phyloP scores from a whole-genome alignment of 2,797 vertebrate genomes.

The Buceros bicornis region DNA sequence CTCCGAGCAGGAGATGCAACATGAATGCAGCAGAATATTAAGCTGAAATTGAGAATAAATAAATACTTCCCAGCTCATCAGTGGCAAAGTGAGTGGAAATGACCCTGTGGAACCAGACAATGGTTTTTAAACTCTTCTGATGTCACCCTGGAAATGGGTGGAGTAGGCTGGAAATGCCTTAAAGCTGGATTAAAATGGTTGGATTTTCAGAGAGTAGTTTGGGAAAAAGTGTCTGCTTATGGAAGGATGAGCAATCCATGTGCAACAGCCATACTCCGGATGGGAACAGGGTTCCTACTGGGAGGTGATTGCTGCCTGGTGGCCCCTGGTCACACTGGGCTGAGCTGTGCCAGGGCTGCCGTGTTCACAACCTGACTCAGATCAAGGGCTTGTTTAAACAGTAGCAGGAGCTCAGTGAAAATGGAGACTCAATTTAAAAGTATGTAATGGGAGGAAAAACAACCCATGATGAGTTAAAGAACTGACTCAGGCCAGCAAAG shows the following conservation, averaged over 20 bases:
- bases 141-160: not conserved
- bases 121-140: not conserved
- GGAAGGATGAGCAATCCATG: not conserved
- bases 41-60: not conserved
- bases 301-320: rapidly evolving
- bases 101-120: not conserved
- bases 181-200: not conserved
- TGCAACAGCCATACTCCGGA: rapidly evolving
- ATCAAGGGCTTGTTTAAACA: slow-evolving; percentile 17
- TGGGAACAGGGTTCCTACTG: not conserved
- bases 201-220: not conserved
- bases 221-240: not conserved
- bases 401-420: slow-evolving; percentile 12
- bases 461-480: slow-evolving; percentile 17
- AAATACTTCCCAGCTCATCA: not conserved
- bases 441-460: slow-evolving; percentile 14
- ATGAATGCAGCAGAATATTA: not conserved
- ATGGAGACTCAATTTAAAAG: not conserved
- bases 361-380: not conserved
- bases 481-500: slow-evolving; percentile 54
- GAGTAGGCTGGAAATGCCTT: not conserved
- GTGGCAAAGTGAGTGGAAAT: not conserved
- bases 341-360: not conserved
- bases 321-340: not conserved
- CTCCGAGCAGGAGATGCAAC: not conserved